These are phyloP conservation scores for Pyxicephalus adspersus DNA, from an alignment of 2,113 vertebrate species.

Conservation along the genomic window DNA sequence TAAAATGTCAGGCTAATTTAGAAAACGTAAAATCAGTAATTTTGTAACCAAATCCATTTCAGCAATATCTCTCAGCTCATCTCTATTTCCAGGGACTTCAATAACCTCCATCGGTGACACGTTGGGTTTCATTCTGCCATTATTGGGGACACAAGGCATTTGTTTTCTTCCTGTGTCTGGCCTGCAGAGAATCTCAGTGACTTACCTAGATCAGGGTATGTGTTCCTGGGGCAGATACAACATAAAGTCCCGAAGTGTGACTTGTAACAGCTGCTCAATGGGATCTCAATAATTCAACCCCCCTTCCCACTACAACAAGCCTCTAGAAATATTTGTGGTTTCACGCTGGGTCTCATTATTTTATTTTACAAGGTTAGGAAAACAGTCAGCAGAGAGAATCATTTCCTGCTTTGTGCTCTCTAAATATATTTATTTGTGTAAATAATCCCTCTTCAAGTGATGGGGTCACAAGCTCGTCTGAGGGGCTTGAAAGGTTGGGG, in stretches of 20 bases:
- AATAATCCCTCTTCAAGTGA: conserved; percentile 19
- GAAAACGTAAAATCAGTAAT: too few relatives aligned
- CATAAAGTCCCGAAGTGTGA: background rate
- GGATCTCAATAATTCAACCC: background rate
- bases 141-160: too few relatives aligned
- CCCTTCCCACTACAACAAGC: too few relatives aligned
- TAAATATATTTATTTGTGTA: conserved; percentile 16
- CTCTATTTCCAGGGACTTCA: too few relatives aligned
- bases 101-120: too few relatives aligned
- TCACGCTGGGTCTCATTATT: conserved; percentile 17
- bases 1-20: too few relatives aligned
- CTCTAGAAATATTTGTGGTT: conserved; percentile 35
- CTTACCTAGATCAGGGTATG: background rate
- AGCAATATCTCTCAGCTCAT: too few relatives aligned
- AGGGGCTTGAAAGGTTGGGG: background rate
- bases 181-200: background rate
- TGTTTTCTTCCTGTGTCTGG: too few relatives aligned
- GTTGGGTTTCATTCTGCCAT: too few relatives aligned
- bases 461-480: background rate
- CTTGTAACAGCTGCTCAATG: background rate
- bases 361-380: conserved; percentile 23
- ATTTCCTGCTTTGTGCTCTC: background rate
- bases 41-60: too few relatives aligned
- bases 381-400: background rate
- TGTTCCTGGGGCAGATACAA: too few relatives aligned